Conservation (phyloP, 2,888 invertebrate genomes). For the Oasisia sp. region DNA sequence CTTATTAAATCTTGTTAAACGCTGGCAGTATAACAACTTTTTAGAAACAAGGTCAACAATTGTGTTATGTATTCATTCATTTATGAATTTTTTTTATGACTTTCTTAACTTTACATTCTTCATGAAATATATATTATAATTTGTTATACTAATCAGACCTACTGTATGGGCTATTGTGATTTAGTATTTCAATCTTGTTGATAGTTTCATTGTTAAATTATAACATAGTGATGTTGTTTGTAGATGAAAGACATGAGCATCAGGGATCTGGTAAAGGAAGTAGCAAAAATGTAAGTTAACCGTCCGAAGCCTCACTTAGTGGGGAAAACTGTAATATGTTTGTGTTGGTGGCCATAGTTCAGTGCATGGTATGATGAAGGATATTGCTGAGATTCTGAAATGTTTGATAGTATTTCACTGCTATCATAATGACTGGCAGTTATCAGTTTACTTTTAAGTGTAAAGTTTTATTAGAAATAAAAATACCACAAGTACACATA, state of each 20-base stretch:
- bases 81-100: no score
- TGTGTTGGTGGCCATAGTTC: background rate
- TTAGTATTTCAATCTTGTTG: background rate
- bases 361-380: background rate
- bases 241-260: slow-evolving; percentile 82
- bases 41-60: no score
- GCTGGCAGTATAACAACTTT: no score
- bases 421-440: background rate
- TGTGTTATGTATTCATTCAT: no score
- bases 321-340: background rate
- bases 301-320: background rate
- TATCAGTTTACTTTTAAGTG: background rate
- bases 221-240: slow-evolving; percentile 23
- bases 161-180: background rate
- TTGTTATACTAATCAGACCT: no score
- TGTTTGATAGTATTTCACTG: background rate
- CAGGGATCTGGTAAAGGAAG: slow-evolving; percentile 90
- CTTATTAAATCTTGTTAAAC: no score
- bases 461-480: background rate
- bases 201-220: background rate
- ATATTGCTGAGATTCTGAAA: background rate
- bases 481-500: background rate
- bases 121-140: no score
- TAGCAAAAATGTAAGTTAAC: slow-evolving; percentile 84
- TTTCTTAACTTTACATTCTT: no score